Percentiles rank a stretch among this genome's conserved stretches.
phyloP scores from a whole-genome alignment of 23 tunicate genomes.

The Aplidium turbinatum region DNA sequence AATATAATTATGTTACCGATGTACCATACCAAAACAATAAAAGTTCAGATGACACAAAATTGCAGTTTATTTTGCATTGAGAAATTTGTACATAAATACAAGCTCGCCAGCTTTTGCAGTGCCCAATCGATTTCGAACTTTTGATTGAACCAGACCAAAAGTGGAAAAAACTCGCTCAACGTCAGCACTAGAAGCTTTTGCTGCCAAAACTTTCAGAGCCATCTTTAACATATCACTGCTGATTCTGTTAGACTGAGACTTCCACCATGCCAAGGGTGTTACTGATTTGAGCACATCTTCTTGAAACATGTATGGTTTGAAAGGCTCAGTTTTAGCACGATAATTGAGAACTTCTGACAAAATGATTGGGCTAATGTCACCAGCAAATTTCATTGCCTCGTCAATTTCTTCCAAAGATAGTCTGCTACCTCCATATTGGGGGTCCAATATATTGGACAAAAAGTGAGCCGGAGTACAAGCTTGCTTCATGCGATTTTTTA shows the following conservation, averaged over 20 bases:
- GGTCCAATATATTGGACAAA: conserved; percentile 6
- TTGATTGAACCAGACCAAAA: conserved; percentile 10
- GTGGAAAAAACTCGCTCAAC: conserved; percentile 10
- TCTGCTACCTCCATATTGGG: not conserved
- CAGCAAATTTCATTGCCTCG: conserved; percentile 8
- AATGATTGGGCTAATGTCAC: not conserved
- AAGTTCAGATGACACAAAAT: too few relatives aligned
- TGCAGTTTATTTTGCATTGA: conserved; percentile 22
- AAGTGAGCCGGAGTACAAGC: conserved; percentile 23
- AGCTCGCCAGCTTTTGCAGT: not conserved
- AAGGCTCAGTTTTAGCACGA: not conserved
- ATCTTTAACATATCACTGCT: not conserved
- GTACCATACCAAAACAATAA: too few relatives aligned
- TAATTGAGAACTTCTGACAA: not conserved
- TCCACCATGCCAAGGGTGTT: conserved; percentile 15
- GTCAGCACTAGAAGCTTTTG: not conserved
- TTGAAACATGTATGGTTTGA: conserved; percentile 11
- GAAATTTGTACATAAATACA: conserved; percentile 11
- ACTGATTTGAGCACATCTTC: not conserved
- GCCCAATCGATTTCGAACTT: not conserved
- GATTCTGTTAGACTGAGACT: not conserved
- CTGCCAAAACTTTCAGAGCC: conserved; percentile 1
- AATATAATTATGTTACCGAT: too few relatives aligned
- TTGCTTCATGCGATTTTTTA: conserved; percentile 7
- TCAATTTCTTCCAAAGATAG: not conserved